Percentiles rank a stretch among this genome's conserved stretches.
phyloP scores from a whole-genome alignment of 1,140 invertebrate genomes.

The Cephus cinctus region DNA sequence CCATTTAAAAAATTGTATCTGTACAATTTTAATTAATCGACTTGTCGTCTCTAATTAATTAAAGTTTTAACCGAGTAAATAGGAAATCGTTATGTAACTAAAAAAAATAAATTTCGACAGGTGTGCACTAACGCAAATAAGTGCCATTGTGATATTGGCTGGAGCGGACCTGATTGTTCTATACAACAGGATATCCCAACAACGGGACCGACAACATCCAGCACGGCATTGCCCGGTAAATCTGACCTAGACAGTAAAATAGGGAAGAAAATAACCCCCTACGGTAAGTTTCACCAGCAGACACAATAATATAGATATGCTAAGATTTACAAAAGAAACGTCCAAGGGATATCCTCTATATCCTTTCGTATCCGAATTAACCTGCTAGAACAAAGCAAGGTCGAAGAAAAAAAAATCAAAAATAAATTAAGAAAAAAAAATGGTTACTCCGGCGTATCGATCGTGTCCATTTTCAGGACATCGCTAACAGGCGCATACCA shows the following conservation, averaged over 20 bases:
- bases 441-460: constrained; percentile 41
- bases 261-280: constrained; percentile 84
- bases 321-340: too few relatives aligned
- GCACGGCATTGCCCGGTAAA: constrained; percentile 50
- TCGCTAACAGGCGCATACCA: too few relatives aligned
- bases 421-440: not conserved
- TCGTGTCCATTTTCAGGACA: too few relatives aligned
- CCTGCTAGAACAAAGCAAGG: not conserved
- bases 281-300: too few relatives aligned
- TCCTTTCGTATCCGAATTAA: not conserved
- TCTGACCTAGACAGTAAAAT: constrained; percentile 67
- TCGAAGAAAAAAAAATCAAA: not conserved
- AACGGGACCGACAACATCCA: constrained; percentile 51
- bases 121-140: constrained; percentile 91
- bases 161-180: constrained; percentile 88
- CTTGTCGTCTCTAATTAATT: too few relatives aligned
- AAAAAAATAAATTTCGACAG: too few relatives aligned
- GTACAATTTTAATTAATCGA: too few relatives aligned
- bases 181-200: constrained; percentile 68
- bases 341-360: too few relatives aligned
- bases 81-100: not conserved
- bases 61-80: too few relatives aligned
- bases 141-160: constrained; percentile 88
- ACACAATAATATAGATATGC: too few relatives aligned
- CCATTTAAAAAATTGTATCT: too few relatives aligned